Conservation (phyloP, 2,113 vertebrate species). For the Mesoclemmys tuberculata region DNA sequence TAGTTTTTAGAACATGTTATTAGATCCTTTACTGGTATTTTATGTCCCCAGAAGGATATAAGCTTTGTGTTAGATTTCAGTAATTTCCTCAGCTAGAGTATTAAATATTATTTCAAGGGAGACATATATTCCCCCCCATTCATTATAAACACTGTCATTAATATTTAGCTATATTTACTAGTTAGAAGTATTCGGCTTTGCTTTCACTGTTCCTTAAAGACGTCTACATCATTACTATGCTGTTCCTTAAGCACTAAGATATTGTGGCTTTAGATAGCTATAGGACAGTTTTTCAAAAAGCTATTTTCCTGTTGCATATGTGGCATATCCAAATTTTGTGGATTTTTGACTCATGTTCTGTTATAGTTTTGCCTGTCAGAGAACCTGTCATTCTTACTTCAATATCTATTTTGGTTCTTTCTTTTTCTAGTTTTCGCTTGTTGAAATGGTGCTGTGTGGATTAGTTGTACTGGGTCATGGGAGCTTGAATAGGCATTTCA, state of each 20-base stretch:
- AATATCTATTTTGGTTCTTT: not conserved
- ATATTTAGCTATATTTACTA: fast-evolving
- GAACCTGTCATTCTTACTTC: not conserved
- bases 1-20: not conserved
- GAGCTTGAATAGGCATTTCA: not conserved
- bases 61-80: not conserved
- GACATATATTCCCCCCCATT: not conserved
- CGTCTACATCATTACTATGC: not conserved
- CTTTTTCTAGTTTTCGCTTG: not conserved
- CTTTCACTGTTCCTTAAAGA: not conserved
- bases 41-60: not conserved
- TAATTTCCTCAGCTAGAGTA: not conserved
- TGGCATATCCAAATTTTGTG: not conserved
- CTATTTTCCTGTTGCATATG: not conserved
- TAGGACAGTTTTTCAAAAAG: not conserved
- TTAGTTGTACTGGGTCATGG: not conserved
- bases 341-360: not conserved
- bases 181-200: not conserved
- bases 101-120: not conserved
- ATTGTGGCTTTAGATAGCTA: not conserved
- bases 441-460: not conserved
- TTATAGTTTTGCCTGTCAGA: not conserved
- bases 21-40: not conserved
- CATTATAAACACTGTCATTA: not conserved
- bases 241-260: not conserved